A percentile compares a stretch with the other conserved stretches of the same genome.
Evolutionary conservation across 2,113 vertebrate genomes (phyloP).

Genomic region (Dendrocopos noguchii): DNA sequence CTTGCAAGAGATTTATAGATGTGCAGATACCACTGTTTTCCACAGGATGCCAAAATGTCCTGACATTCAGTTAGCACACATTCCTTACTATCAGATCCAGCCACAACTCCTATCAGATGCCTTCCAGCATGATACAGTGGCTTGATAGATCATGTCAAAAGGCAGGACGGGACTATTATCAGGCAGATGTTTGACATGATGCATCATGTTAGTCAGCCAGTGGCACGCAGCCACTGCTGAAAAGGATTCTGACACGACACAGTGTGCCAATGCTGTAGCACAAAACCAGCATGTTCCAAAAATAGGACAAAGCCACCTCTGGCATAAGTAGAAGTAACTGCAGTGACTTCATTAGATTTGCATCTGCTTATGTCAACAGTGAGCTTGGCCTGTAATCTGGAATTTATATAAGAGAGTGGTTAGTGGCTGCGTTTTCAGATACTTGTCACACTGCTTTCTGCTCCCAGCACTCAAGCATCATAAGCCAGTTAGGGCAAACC

Average conservation of each 20-base stretch:
- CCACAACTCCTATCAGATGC: neutral
- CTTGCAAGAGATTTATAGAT: neutral
- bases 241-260: conserved; percentile 14
- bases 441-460: neutral
- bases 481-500: neutral
- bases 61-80: neutral
- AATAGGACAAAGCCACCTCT: conserved; percentile 65
- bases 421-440: conserved; percentile 24
- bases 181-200: conserved; percentile 29
- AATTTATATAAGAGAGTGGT: conserved; percentile 31
- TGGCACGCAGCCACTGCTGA: neutral
- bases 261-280: conserved; percentile 10
- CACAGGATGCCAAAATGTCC: neutral
- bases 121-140: neutral
- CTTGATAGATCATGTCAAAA: neutral
- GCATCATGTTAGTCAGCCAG: neutral
- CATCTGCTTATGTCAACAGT: conserved; percentile 60
- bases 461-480: neutral
- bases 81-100: neutral
- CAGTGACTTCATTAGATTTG: conserved; percentile 66
- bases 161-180: neutral
- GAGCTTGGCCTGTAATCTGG: neutral
- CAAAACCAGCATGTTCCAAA: conserved; percentile 30
- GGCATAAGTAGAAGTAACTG: conserved; percentile 28
- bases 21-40: neutral